Percentiles rank a stretch among this genome's conserved stretches.
Conservation (phyloP, 2,797 vertebrate genomes). For the Sorex maritimensis region DNA sequence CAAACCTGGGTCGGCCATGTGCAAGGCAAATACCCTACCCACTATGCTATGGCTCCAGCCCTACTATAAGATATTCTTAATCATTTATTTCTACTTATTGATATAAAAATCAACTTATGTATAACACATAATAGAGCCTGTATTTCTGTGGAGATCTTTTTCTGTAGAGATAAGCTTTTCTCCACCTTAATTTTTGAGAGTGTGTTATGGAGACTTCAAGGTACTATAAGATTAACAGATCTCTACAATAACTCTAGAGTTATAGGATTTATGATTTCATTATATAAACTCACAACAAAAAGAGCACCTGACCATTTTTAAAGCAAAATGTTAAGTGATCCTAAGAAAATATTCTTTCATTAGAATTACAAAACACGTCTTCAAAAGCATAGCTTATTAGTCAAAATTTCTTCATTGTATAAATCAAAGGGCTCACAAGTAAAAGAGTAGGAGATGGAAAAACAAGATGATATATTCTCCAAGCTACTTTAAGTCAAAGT, state of each 20-base stretch:
- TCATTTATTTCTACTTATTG: neutral
- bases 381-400: conserved; percentile 53
- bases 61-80: neutral
- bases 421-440: neutral
- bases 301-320: conserved; percentile 47
- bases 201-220: conserved; percentile 29
- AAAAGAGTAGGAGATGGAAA: conserved; percentile 49
- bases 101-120: neutral
- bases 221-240: neutral
- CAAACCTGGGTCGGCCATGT: no score
- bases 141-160: neutral
- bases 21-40: no score
- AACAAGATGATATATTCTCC: conserved; percentile 70
- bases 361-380: conserved; percentile 38
- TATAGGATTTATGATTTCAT: conserved; percentile 28
- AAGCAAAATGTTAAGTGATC: conserved; percentile 54
- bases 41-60: neutral
- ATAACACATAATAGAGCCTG: neutral
- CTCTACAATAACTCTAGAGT: conserved; percentile 58
- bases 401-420: conserved; percentile 39
- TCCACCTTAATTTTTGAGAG: neutral
- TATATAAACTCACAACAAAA: conserved; percentile 32
- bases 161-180: conserved; percentile 36
- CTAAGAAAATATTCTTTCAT: conserved; percentile 36
- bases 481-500: conserved; percentile 77